Conservation (phyloP, 2,113 vertebrate species). For the Chauna torquata region DNA sequence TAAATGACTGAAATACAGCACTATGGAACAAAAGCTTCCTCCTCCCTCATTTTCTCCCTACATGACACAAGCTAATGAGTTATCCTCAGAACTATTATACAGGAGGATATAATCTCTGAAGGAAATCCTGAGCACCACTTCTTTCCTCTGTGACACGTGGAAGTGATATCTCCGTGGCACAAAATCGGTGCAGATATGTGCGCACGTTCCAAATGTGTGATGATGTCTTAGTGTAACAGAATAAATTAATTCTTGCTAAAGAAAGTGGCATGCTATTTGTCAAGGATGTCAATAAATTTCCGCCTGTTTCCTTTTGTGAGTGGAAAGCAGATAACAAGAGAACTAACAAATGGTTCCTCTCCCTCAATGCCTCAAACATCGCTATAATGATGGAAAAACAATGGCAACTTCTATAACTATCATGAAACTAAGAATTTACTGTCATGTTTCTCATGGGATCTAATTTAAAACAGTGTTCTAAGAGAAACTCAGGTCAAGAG, state of each 20-base stretch:
- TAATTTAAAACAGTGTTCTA: slow-evolving; percentile 72
- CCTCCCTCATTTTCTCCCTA: slow-evolving; percentile 5
- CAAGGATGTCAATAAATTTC: background rate
- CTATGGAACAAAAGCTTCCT: slow-evolving; percentile 9
- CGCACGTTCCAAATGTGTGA: background rate
- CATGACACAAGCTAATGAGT: background rate
- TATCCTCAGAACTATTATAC: background rate
- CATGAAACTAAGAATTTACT: slow-evolving; percentile 59
- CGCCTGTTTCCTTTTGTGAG: background rate
- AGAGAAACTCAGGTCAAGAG: slow-evolving; percentile 72
- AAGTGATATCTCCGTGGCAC: background rate
- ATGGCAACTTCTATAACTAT: slow-evolving; percentile 69
- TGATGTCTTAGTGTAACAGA: background rate
- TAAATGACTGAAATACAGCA: slow-evolving; percentile 2
- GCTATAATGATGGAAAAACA: slow-evolving; percentile 58
- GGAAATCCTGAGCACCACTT: background rate
- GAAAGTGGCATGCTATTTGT: background rate
- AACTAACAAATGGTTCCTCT: background rate
- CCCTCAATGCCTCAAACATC: background rate
- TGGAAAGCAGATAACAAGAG: background rate
- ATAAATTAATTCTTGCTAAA: background rate
- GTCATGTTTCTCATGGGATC: slow-evolving; percentile 69
- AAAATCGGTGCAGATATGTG: background rate
- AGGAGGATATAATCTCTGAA: background rate
- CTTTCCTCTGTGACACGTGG: background rate